A percentile compares a stretch with the other conserved stretches of the same genome.
phyloP scores from a whole-genome alignment of 2,888 invertebrate genomes.

The Dromius quadrimaculatus region DNA sequence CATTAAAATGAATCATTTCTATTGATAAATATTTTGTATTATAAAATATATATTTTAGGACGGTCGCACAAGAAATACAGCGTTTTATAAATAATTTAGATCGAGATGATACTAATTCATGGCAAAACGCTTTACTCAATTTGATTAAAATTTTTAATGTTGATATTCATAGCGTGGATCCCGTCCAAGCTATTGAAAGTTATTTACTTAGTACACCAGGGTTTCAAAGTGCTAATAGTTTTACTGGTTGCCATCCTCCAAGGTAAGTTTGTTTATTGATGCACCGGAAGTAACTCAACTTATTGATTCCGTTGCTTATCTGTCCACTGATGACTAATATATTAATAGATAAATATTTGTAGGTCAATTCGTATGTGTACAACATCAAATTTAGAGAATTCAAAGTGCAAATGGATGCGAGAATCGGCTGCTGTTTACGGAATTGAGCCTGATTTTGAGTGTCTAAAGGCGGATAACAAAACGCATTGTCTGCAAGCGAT shows the following conservation, averaged over 20 bases:
- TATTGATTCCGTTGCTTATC: not conserved
- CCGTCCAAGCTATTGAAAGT: slow-evolving; percentile 74
- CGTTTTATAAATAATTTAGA: slow-evolving; percentile 66
- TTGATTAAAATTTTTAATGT: slow-evolving; percentile 73
- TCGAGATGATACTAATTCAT: slow-evolving; percentile 64
- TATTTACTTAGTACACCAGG: slow-evolving; percentile 75
- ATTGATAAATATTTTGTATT: not conserved
- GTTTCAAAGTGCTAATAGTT: slow-evolving; percentile 76
- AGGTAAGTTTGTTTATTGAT: too few relatives aligned
- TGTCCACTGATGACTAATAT: too few relatives aligned
- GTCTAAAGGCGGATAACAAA: slow-evolving; percentile 72
- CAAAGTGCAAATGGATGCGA: slow-evolving; percentile 84
- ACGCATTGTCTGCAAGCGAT: slow-evolving; percentile 79
- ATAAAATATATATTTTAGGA: slow-evolving; percentile 60
- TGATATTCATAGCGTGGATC: slow-evolving; percentile 69
- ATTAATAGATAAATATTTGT: not conserved
- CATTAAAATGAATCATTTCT: not conserved
- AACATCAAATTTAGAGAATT: slow-evolving; percentile 75
- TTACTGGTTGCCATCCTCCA: slow-evolving; percentile 77
- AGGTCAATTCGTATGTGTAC: slow-evolving; percentile 72
- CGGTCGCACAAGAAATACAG: slow-evolving; percentile 68
- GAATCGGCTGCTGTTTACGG: slow-evolving; percentile 82
- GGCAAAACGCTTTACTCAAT: slow-evolving; percentile 73
- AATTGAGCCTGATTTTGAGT: slow-evolving; percentile 83
- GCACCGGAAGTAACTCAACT: not conserved